phyloP scores from a whole-genome alignment of 2,113 vertebrate genomes.

The Oceanites oceanicus region DNA sequence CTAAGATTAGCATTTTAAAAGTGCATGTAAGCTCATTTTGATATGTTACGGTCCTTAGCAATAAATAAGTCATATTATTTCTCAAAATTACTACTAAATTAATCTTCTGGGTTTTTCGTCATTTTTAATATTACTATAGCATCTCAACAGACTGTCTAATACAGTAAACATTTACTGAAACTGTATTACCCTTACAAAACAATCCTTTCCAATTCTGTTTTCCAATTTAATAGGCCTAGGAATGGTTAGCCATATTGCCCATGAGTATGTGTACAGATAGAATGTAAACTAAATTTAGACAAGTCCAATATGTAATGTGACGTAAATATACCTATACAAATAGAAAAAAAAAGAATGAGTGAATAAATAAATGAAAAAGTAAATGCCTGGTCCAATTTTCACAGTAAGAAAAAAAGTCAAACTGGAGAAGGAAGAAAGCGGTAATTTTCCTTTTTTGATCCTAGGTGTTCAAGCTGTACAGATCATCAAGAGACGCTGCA shows the following conservation, averaged over 20 bases:
- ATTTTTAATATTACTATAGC: not conserved
- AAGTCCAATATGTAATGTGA: not conserved
- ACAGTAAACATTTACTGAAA: conserved; percentile 7
- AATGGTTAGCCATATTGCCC: not conserved
- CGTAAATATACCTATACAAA: not conserved
- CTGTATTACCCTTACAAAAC: not conserved
- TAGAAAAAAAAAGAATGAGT: not conserved
- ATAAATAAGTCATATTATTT: conserved; percentile 50
- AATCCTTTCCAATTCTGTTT: conserved; percentile 22
- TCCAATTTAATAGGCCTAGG: conserved; percentile 22
- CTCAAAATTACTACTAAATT: conserved; percentile 51
- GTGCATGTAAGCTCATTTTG: conserved; percentile 31
- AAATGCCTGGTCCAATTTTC: not conserved
- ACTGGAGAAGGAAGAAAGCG: not conserved
- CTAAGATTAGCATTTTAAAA: conserved; percentile 46
- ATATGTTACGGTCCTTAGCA: conserved; percentile 10
- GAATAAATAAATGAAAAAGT: not conserved
- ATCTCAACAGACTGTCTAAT: not conserved
- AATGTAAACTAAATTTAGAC: not conserved
- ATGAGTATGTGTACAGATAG: not conserved
- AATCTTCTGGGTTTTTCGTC: conserved; percentile 3
- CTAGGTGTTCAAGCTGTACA: not conserved
- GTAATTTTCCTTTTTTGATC: not conserved
- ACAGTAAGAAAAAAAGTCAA: not conserved
- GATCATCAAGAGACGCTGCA: not conserved